Conservation (phyloP, 2,888 invertebrate genomes). For the Cecidostiba fungosa region DNA sequence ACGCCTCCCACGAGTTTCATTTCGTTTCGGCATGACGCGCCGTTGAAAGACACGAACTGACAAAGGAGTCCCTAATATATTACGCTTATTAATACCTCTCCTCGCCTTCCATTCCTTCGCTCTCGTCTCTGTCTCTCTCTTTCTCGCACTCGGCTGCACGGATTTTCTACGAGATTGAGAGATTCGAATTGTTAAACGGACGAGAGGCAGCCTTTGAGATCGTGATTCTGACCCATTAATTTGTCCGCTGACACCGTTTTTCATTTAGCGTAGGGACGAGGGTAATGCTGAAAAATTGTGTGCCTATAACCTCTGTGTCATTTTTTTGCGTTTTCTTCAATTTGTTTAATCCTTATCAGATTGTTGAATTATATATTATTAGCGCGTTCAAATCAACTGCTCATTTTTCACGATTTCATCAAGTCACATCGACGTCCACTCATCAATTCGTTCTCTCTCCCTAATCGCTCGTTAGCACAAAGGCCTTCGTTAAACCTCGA, state of each 20-base stretch:
- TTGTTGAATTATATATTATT: too few relatives aligned
- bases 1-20: constrained; percentile 61
- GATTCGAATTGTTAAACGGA: constrained; percentile 49
- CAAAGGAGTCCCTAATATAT: constrained; percentile 78
- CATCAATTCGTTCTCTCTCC: neutral
- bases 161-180: constrained; percentile 60
- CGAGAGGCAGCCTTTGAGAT: neutral
- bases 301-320: neutral
- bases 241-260: neutral
- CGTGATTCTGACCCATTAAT: constrained; percentile 9
- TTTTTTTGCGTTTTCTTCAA: too few relatives aligned
- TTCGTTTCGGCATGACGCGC: constrained; percentile 71
- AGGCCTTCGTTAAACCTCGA: neutral
- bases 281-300: neutral
- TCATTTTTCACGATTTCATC: constrained; percentile 17
- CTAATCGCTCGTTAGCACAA: constrained; percentile 14
- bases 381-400: neutral
- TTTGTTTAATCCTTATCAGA: too few relatives aligned
- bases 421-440: neutral
- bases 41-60: constrained; percentile 73
- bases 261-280: neutral
- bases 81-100: constrained; percentile 77
- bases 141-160: neutral
- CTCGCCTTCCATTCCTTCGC: constrained; percentile 65
- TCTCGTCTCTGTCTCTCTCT: constrained; percentile 59